phyloP scores from a whole-genome alignment of 2,113 vertebrate species.

The Crotophaga sulcirostris region DNA sequence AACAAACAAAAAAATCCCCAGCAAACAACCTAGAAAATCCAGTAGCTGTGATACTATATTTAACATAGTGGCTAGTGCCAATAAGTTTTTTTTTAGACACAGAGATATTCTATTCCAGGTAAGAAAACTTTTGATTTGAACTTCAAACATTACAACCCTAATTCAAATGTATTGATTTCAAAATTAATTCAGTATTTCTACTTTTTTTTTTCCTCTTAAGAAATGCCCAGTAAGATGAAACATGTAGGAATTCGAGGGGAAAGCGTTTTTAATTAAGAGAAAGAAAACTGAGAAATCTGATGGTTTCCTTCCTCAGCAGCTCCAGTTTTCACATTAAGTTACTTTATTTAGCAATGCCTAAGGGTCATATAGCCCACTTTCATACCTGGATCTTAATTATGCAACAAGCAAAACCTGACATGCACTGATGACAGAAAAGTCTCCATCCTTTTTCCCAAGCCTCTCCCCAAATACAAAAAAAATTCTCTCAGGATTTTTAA shows the following conservation, averaged over 20 bases:
- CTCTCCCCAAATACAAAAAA: not conserved
- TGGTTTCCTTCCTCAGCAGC: not conserved
- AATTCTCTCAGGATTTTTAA: not conserved
- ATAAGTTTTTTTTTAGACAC: not conserved
- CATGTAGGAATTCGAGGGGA: rapidly evolving
- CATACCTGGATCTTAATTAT: conserved; percentile 5
- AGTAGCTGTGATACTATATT: not conserved
- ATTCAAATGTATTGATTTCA: not conserved
- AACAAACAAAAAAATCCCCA: rapidly evolving
- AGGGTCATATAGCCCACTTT: not conserved
- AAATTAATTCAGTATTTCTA: not conserved
- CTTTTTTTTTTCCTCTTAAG: not conserved
- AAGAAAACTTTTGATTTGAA: not conserved
- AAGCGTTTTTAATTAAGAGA: not conserved
- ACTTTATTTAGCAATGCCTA: conserved; percentile 21
- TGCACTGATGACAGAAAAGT: not conserved
- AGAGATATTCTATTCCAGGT: not conserved
- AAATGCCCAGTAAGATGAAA: not conserved
- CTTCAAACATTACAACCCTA: not conserved
- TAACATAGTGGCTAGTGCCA: not conserved
- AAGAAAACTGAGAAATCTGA: not conserved
- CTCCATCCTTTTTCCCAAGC: not conserved
- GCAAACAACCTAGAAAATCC: not conserved
- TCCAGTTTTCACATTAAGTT: not conserved
- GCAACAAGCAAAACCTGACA: not conserved